Conservation (phyloP, 1,140 invertebrate genomes). For the Mercenaria mercenaria region DNA sequence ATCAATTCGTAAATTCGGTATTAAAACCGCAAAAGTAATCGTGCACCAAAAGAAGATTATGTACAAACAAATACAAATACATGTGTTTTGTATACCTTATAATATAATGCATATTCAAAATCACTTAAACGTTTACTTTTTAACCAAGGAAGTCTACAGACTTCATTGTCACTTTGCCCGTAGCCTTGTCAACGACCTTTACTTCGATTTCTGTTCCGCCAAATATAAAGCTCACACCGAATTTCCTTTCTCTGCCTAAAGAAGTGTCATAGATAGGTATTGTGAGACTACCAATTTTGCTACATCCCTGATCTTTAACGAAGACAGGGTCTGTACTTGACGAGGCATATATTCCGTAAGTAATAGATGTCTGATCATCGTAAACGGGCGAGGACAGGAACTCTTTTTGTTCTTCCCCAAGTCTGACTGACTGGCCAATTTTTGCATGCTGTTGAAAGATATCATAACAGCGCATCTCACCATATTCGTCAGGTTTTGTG, state of each 20-base stretch:
- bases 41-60: too few species aligned
- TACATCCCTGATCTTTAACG: neutral
- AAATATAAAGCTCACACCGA: conserved; percentile 29
- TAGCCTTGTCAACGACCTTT: conserved; percentile 34
- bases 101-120: too few species aligned
- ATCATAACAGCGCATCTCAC: neutral
- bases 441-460: neutral
- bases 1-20: too few species aligned
- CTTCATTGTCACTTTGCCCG: neutral
- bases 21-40: too few species aligned
- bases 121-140: too few species aligned
- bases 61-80: too few species aligned
- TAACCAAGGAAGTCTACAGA: neutral
- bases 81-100: too few species aligned
- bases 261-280: neutral
- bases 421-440: conserved; percentile 10
- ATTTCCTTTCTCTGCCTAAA: neutral
- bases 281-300: neutral
- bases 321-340: neutral
- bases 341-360: neutral
- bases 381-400: neutral
- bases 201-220: conserved; percentile 29
- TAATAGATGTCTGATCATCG: neutral
- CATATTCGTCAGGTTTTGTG: neutral
- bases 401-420: neutral